Evolutionary conservation across 2,888 invertebrate species (phyloP).

Genomic region (Parnassius apollo): DNA sequence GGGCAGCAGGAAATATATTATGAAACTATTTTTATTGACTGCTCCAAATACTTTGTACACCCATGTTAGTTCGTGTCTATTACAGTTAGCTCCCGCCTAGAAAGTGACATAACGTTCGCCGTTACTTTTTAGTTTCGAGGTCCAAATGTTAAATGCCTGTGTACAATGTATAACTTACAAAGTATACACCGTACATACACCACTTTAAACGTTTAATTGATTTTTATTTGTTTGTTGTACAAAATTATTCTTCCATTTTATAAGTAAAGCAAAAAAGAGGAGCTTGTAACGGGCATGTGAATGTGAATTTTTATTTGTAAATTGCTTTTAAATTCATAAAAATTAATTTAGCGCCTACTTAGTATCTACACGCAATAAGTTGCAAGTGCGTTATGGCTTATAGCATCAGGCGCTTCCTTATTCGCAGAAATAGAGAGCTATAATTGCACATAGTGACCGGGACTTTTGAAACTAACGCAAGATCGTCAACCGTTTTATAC

Average conservation of each 20-base stretch:
- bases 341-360: slow-evolving; percentile 8
- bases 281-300: no score
- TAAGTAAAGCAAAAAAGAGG: not conserved
- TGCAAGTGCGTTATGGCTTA: slow-evolving; percentile 28
- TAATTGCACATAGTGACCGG: slow-evolving; percentile 35
- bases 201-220: slow-evolving; percentile 37
- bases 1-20: no score
- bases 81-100: slow-evolving; percentile 49
- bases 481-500: slow-evolving; percentile 24
- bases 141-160: slow-evolving; percentile 59
- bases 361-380: slow-evolving; percentile 13
- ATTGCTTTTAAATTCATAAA: no score
- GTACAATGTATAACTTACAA: slow-evolving; percentile 27
- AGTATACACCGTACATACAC: slow-evolving; percentile 10
- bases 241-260: not conserved
- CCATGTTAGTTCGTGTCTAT: slow-evolving; percentile 40
- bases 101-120: slow-evolving; percentile 53
- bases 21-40: not conserved
- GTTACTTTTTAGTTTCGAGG: slow-evolving; percentile 58
- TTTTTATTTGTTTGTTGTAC: slow-evolving; percentile 19
- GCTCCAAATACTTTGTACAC: slow-evolving; percentile 37
- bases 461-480: slow-evolving; percentile 23
- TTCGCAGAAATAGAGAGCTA: slow-evolving; percentile 24
- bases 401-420: slow-evolving; percentile 34
- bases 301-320: no score